A percentile compares a stretch with the other conserved stretches of the same genome.
phyloP scores from a whole-genome alignment of 2,797 vertebrate genomes.

The Hypotaenidia philippensis region DNA sequence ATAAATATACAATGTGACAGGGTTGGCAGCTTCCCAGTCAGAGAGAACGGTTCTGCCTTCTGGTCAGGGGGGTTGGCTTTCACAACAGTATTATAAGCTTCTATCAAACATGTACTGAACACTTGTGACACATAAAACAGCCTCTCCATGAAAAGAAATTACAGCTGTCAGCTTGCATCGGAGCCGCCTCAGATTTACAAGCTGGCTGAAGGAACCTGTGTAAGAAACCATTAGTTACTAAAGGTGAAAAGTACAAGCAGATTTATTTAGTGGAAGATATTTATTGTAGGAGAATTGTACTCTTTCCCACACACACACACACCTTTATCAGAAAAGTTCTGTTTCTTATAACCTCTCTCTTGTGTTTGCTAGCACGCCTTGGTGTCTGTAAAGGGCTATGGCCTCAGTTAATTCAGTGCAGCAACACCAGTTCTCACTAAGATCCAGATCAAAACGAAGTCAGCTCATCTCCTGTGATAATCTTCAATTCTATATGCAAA shows the following conservation, averaged over 20 bases:
- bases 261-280: conserved; percentile 73
- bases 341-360: conserved; percentile 35
- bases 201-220: conserved; percentile 73
- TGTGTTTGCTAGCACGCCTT: not conserved
- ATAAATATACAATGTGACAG: conserved; percentile 82
- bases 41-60: conserved; percentile 73
- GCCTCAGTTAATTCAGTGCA: not conserved
- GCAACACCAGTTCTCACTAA: not conserved
- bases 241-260: conserved; percentile 77
- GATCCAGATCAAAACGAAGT: not conserved
- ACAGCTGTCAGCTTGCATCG: conserved; percentile 85
- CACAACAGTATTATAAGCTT: conserved; percentile 81
- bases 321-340: conserved; percentile 6
- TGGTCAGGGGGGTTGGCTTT: conserved; percentile 75
- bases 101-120: conserved; percentile 83
- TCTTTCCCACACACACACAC: not conserved
- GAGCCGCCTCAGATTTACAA: conserved; percentile 84
- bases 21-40: conserved; percentile 79
- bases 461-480: not conserved
- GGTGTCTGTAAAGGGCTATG: not conserved
- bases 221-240: conserved; percentile 71
- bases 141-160: conserved; percentile 86
- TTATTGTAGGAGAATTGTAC: conserved; percentile 38
- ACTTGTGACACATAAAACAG: conserved; percentile 88
- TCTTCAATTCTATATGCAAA: not conserved